phyloP scores from a whole-genome alignment of 1,140 invertebrate species.

The Holcopasites calliopsidis region DNA sequence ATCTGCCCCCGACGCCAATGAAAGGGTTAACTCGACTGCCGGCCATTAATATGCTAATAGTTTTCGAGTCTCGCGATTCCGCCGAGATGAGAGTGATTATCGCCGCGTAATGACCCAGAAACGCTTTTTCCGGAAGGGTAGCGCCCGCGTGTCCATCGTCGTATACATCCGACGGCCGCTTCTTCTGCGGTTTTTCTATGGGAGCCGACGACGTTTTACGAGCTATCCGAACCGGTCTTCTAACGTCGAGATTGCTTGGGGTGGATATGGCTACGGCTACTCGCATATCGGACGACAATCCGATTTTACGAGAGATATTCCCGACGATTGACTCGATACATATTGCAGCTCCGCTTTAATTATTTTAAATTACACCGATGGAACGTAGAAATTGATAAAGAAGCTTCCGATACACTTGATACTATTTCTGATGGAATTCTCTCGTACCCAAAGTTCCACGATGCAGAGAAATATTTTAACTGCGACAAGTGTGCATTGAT shows the following conservation, averaged over 20 bases:
- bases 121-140: conserved; percentile 79
- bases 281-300: too few species aligned
- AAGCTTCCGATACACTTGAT: too few species aligned
- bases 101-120: conserved; percentile 78
- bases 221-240: conserved; percentile 10
- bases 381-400: too few species aligned
- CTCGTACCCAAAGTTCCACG: too few species aligned
- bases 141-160: background rate
- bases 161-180: background rate
- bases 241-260: background rate
- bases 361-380: too few species aligned
- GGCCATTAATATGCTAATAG: conserved; percentile 81
- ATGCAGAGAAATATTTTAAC: background rate
- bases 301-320: too few species aligned
- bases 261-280: too few species aligned
- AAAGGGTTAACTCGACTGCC: conserved; percentile 80
- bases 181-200: conserved; percentile 51
- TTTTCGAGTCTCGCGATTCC: conserved; percentile 79
- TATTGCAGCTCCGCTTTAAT: too few species aligned
- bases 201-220: conserved; percentile 40
- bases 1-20: conserved; percentile 78
- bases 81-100: conserved; percentile 79
- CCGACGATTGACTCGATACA: too few species aligned
- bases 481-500: background rate
- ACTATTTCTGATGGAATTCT: too few species aligned